A percentile compares a stretch with the other conserved stretches of the same genome.
phyloP scores from a whole-genome alignment of 2,113 vertebrate species.

The Alethe diademata region DNA sequence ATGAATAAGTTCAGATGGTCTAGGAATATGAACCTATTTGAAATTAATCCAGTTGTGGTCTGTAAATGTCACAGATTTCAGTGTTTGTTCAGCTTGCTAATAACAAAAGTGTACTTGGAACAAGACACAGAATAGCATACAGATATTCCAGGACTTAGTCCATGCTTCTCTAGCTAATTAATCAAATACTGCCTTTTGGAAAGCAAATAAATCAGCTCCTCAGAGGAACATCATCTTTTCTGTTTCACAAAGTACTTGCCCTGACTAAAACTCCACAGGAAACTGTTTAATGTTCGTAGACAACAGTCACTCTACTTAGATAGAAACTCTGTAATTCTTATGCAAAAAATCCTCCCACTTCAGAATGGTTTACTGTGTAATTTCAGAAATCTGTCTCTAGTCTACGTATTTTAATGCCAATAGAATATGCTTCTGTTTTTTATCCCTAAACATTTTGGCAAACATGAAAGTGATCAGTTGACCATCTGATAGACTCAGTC shows the following conservation, averaged over 20 bases:
- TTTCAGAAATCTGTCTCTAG: constrained; percentile 9
- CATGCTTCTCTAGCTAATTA: background rate
- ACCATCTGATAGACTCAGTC: background rate
- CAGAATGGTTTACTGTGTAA: background rate
- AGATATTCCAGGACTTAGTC: background rate
- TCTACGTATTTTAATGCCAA: constrained; percentile 3
- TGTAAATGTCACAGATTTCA: background rate
- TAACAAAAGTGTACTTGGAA: background rate
- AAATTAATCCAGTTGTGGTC: background rate
- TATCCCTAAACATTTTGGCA: background rate
- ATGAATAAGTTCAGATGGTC: background rate
- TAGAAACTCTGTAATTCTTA: background rate
- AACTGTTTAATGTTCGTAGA: background rate
- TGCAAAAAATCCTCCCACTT: background rate
- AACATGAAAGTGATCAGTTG: background rate
- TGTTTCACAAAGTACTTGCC: background rate
- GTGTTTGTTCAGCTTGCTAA: background rate
- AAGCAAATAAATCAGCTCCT: background rate
- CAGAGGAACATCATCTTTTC: background rate
- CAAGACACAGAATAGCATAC: background rate
- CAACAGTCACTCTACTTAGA: background rate
- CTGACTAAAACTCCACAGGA: background rate
- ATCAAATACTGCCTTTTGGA: background rate
- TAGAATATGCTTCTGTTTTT: background rate
- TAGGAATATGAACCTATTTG: background rate